phyloP scores from a whole-genome alignment of 1,140 invertebrate species.

The Wasmannia auropunctata region DNA sequence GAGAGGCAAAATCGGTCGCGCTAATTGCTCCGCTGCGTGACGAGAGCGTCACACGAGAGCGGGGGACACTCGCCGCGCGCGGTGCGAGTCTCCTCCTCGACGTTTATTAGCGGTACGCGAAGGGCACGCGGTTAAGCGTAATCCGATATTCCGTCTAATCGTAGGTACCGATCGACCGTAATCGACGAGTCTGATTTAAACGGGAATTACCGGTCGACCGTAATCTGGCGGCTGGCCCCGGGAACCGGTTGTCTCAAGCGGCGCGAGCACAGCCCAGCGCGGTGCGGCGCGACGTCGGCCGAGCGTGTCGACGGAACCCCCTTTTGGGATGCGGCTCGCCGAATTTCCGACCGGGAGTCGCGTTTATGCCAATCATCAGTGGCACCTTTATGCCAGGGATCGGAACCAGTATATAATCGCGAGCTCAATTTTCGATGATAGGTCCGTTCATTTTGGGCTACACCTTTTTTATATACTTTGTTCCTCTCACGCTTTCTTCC shows the following conservation, averaged over 20 bases:
- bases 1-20: not conserved
- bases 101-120: conserved; percentile 2
- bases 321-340: conserved; percentile 12
- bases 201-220: conserved; percentile 37
- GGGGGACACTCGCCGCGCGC: not conserved
- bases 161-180: conserved; percentile 11
- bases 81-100: not conserved
- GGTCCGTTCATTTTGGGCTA: not conserved
- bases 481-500: not conserved
- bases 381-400: not conserved
- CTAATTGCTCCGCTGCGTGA: not conserved
- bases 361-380: not conserved
- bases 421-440: conserved; percentile 15
- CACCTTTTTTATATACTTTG: not conserved
- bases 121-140: conserved; percentile 15
- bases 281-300: too few species aligned
- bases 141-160: conserved; percentile 55
- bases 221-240: not conserved
- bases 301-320: conserved; percentile 23
- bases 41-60: conserved; percentile 1
- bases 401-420: conserved; percentile 17
- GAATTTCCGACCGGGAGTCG: conserved; percentile 21
- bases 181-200: conserved; percentile 54
- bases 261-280: conserved; percentile 13
- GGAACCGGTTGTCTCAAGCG: conserved; percentile 41